phyloP scores from a whole-genome alignment of 2,113 vertebrate species.

The Paradoxurus hermaphroditus region DNA sequence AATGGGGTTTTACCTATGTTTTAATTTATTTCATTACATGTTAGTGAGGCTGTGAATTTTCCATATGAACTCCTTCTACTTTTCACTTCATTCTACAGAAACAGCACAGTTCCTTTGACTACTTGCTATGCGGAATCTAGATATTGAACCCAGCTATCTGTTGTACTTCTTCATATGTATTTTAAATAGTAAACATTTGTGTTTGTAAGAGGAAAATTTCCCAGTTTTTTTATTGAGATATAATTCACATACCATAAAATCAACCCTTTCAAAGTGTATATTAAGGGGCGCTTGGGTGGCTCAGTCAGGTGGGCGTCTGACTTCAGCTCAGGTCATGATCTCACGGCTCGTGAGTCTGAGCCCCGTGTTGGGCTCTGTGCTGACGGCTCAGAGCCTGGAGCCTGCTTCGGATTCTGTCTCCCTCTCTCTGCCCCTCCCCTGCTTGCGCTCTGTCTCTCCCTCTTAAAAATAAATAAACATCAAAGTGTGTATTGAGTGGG shows the following conservation, averaged over 20 bases:
- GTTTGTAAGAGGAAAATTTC: neutral
- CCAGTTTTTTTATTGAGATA: neutral
- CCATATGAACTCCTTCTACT: neutral
- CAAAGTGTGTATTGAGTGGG: neutral
- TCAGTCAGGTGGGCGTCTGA: no score
- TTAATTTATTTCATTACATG: neutral
- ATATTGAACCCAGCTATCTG: neutral
- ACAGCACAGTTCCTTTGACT: neutral
- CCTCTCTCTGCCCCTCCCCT: no score
- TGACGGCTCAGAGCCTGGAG: no score
- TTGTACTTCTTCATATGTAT: neutral
- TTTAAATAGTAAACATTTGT: neutral
- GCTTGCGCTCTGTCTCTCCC: no score
- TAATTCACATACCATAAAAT: neutral
- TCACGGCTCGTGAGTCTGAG: no score
- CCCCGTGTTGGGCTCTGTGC: no score
- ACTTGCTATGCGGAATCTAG: constrained; percentile 7
- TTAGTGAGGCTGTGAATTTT: neutral
- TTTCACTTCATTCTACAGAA: constrained; percentile 7
- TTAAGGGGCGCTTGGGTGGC: no score
- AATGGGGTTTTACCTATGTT: neutral
- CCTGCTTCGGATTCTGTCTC: no score
- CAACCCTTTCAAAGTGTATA: neutral
- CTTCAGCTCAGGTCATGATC: no score
- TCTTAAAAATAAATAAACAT: no score